Evolutionary conservation across 1,140 invertebrate genomes (phyloP), one percentile per base, ranked within the genome.

Genomic region (Zaprionus gabonicus): DNA sequence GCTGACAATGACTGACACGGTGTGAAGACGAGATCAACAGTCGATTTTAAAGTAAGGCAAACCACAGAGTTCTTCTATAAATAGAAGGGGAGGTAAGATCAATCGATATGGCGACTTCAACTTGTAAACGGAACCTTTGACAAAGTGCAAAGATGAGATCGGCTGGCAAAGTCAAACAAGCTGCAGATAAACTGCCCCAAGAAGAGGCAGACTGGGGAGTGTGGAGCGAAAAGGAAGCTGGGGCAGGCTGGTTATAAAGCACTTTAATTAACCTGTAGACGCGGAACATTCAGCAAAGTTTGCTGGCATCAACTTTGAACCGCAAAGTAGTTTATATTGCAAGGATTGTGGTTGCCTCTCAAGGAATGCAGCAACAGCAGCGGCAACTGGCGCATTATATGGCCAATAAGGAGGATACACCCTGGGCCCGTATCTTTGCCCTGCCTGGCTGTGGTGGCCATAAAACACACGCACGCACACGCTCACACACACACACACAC

Each of bases 201-300:
- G 60, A 53, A 28, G 51, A 10, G 12, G 6, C 12, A 31, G n/a
- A 27, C 20, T 51, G 27, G 23, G 25, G 9, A 20, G 25, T 1
- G 25, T 3, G 2, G 4, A 27, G 63, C 20, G 51, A 28, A 38
- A 31, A 9, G 28, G 31, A 23, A n/a, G 2, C 34, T 13, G 34
- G 10, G 15, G 28, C 28, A 9, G 28, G 7, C 9, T 20, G 70
- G 75, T 70, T 81, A 86, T 84, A 79, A 90, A 91, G 86, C 73
- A 90, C 81, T 90, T 90, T 90, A 90, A 90, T 90, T 90, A 90
- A 90, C 85, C 85, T 86, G 86, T 82, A 82, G 85, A 90, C 81
- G 84, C 78, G 71, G 51, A 82, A 67, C 71, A 85, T 81, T 90
- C 78, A 76, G 72, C 59, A 80, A 80, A 82, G 73, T 88, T 90